These are phyloP conservation scores for Tenebrosternarchus preto DNA, from an alignment of 2,113 vertebrate genomes.

Conservation along the genomic window DNA sequence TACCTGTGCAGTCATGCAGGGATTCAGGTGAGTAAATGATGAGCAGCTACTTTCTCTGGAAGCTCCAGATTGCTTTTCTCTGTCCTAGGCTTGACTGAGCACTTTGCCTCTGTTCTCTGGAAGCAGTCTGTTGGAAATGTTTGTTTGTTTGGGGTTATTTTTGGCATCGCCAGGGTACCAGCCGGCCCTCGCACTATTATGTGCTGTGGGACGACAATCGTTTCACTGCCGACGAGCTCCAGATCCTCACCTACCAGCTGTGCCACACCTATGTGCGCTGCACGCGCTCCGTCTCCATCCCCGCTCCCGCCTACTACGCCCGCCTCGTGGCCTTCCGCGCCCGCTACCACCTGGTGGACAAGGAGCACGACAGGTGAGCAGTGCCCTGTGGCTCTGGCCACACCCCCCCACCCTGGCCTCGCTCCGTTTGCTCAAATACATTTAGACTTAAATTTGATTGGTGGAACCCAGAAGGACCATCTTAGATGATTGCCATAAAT, in stretches of 20 bases:
- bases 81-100: background rate
- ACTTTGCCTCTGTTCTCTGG: background rate
- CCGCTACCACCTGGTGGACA: constrained; percentile 99
- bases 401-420: no score
- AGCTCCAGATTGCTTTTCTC: background rate
- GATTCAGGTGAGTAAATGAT: constrained; percentile 85
- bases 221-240: constrained; percentile 97
- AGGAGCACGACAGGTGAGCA: constrained; percentile 96
- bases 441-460: no score
- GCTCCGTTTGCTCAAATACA: no score
- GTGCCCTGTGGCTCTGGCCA: background rate
- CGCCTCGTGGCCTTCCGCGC: constrained; percentile 97
- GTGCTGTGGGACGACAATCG: constrained; percentile 99
- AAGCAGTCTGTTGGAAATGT: background rate
- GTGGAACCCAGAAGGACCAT: no score
- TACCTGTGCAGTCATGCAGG: constrained; percentile 99
- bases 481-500: no score
- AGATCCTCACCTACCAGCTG: constrained; percentile 99
- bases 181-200: constrained; percentile 97
- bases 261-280: constrained; percentile 99
- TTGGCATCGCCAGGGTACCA: constrained; percentile 85
- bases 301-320: constrained; percentile 97
- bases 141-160: background rate
- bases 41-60: background rate
- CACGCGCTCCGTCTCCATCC: constrained; percentile 97